phyloP scores from a whole-genome alignment of 2,888 invertebrate genomes.

The Calameuta filiformis region DNA sequence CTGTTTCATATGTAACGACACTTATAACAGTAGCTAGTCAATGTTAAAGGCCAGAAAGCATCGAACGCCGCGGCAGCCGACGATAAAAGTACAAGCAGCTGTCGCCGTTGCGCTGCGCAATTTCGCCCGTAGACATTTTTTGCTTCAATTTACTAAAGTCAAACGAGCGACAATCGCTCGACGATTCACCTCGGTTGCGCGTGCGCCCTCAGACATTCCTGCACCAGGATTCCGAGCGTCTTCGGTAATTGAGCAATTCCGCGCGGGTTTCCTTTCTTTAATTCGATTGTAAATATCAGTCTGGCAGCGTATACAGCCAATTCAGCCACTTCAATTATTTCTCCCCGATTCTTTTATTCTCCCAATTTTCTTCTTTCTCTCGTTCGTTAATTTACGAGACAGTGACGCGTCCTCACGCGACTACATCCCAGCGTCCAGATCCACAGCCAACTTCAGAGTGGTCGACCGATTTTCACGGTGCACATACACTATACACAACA shows the following conservation, averaged over 20 bases:
- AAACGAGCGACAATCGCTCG: conserved; percentile 13
- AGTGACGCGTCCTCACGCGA: neutral
- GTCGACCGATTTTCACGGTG: conserved; percentile 14
- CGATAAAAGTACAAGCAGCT: neutral
- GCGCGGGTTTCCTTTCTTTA: conserved; percentile 27
- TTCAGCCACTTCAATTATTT: neutral
- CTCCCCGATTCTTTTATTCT: neutral
- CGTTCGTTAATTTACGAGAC: neutral
- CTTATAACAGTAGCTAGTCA: neutral
- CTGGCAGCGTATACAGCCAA: neutral
- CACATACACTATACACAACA: conserved; percentile 24
- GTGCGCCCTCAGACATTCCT: conserved; percentile 37
- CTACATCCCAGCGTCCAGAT: neutral
- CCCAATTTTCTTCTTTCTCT: neutral
- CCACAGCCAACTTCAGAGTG: conserved; percentile 14
- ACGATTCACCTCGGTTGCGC: conserved; percentile 21
- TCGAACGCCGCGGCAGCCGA: neutral
- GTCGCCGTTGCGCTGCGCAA: conserved; percentile 29
- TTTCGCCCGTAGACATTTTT: conserved; percentile 27
- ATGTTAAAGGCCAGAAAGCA: neutral
- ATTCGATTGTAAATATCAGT: neutral
- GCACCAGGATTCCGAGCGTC: conserved; percentile 18
- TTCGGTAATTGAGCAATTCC: conserved; percentile 50
- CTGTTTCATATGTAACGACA: neutral
- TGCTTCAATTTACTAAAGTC: conserved; percentile 44